Conservation (phyloP, 2,888 invertebrate genomes). For the Rugalucina vietnamica region DNA sequence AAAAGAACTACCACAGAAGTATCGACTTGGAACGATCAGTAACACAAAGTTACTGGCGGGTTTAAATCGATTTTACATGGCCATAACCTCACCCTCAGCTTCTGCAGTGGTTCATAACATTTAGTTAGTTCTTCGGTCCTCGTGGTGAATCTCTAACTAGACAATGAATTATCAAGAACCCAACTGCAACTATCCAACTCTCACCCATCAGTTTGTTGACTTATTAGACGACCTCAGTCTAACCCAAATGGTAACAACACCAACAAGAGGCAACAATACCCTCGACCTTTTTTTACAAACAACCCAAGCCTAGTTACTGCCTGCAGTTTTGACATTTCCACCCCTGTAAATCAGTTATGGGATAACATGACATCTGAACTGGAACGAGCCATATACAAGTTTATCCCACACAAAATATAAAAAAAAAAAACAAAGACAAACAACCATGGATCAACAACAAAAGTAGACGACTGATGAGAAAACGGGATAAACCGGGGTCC, state of each 20-base stretch:
- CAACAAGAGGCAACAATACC: slow-evolving; percentile 10
- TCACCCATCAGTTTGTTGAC: slow-evolving; percentile 17
- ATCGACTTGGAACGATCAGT: too few species aligned
- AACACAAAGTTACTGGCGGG: too few species aligned
- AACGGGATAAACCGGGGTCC: slow-evolving; percentile 30
- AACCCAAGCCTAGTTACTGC: slow-evolving; percentile 1
- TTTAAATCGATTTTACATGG: too few species aligned
- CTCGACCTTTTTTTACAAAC: slow-evolving; percentile 17
- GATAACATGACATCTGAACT: slow-evolving; percentile 1
- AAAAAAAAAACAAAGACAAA: slow-evolving; percentile 1
- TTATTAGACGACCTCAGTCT: slow-evolving; percentile 10
- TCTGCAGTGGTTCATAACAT: too few species aligned
- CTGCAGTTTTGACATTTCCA: not conserved
- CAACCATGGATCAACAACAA: slow-evolving; percentile 8
- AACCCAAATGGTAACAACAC: slow-evolving; percentile 2
- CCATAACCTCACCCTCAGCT: too few species aligned
- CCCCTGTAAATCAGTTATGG: slow-evolving; percentile 1
- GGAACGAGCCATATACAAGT: slow-evolving; percentile 8
- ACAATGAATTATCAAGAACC: too few species aligned
- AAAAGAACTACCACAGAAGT: too few species aligned
- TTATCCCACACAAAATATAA: not conserved
- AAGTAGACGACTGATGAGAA: slow-evolving; percentile 7
- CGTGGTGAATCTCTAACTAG: too few species aligned
- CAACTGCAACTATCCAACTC: slow-evolving; percentile 15
- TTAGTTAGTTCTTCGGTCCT: too few species aligned